These are phyloP conservation scores for Dufourea novaeangliae DNA, from an alignment of 1,140 invertebrate genomes.

Conservation along the genomic window DNA sequence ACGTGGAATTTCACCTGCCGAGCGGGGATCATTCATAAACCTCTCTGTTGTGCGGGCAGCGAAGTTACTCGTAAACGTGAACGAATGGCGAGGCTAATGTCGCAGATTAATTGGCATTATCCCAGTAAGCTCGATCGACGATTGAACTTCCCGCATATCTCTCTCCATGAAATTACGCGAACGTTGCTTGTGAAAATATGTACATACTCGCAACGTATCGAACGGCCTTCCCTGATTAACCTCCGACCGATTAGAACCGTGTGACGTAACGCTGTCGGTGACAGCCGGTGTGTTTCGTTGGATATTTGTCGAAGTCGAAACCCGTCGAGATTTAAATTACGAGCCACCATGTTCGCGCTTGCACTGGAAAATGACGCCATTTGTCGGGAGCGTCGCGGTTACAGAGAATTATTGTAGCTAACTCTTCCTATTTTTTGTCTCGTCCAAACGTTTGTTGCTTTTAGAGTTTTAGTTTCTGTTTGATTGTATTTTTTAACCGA, in stretches of 20 bases:
- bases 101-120: constrained; percentile 57
- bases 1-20: constrained; percentile 39
- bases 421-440: no score
- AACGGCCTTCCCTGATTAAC: background rate
- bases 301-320: background rate
- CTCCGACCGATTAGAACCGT: background rate
- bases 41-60: constrained; percentile 41
- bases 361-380: background rate
- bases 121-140: constrained; percentile 54
- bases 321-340: background rate
- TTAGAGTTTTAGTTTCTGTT: no score
- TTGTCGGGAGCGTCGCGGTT: no score
- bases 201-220: background rate
- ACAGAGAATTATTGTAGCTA: no score
- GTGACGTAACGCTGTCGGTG: background rate
- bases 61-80: constrained; percentile 55
- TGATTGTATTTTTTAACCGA: no score
- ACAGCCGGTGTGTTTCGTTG: background rate
- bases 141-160: constrained; percentile 12
- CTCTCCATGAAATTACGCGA: no score
- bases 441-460: no score
- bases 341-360: background rate
- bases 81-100: constrained; percentile 55
- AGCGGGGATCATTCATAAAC: constrained; percentile 41
- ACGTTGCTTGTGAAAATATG: background rate